Base-by-base conservation (phyloP, 2,888 invertebrate genomes). In the Tortrix viridana region DNA sequence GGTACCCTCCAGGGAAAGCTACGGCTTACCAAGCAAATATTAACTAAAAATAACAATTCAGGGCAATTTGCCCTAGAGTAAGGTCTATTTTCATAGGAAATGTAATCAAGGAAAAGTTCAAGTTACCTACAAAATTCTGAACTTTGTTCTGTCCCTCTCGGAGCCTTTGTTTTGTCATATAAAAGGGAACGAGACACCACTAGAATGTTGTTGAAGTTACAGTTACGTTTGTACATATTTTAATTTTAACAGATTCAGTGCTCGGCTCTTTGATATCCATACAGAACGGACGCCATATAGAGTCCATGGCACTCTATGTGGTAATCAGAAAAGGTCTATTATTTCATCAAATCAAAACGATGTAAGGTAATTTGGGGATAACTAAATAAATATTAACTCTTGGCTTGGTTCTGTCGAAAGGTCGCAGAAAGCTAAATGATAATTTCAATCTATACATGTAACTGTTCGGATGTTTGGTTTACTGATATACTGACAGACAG, bases 11-110 rank as follows among this genome's bases (percentile, higher is more conserved):
- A 32, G 32, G 32, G 0, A 44, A 46, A 20, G 22, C 44, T 44
- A 59, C 49, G 23, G 20, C 43, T 20, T 47, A 43, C 14, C 46
- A 7, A 9, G 26, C 12, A 47, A 46, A 52, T 16, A 41, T 20
- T 23, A 20, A 57, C 62, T 53, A 63, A 57, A n/a, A 63, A 62
- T 32, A 32, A 32, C 38, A 62, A 62, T 41, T 52, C 64, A 60
- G 53, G 55, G 65, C 56, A 65, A 63, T 60, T n/a, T n/a, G 22
- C n/a, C 41, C 38, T 56, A 44, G 46, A 46, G 49, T 38, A 66
- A 52, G 48, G 44, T 47, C 9, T 65, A 63, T 65, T 69, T 65
- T 56, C 53, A 20, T 52, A 60, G 32, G 9, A 32, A 32, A 41
- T 41, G 23, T 49, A 66, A 68, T 69, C 64, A 69, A 9, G 3